Conservation (phyloP, 2,113 vertebrate genomes). For the Periophthalmus modestus region DNA sequence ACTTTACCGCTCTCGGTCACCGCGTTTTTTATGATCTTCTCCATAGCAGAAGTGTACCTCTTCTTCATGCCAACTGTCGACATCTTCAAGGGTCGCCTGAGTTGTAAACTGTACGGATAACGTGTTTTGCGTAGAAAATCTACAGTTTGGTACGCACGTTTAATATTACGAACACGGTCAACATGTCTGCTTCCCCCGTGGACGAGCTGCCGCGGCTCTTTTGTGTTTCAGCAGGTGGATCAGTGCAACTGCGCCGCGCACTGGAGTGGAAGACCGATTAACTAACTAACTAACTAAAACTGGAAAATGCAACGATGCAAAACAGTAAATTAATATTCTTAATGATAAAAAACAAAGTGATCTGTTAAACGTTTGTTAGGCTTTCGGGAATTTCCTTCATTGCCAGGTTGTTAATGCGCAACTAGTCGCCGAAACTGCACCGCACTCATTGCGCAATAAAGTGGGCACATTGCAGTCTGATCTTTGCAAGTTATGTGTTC, state of each 20-base stretch:
- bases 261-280: background rate
- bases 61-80: constrained; percentile 61
- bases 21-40: constrained; percentile 62
- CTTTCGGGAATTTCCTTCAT: background rate
- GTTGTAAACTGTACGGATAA: accelerated
- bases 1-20: constrained; percentile 73
- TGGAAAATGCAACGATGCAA: background rate
- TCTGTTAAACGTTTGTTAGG: background rate
- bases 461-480: background rate
- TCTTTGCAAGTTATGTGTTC: background rate
- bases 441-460: background rate
- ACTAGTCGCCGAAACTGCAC: background rate
- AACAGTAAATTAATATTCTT: background rate
- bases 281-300: background rate
- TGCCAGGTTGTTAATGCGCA: background rate
- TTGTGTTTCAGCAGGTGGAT: constrained; percentile 28
- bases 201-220: constrained; percentile 31
- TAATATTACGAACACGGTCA: background rate
- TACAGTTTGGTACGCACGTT: background rate
- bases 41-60: constrained; percentile 71
- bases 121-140: background rate
- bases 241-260: background rate
- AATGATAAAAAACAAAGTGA: background rate
- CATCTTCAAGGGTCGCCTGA: constrained; percentile 29
- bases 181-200: constrained; percentile 46